Percentiles rank a stretch among this genome's conserved stretches.
These are phyloP conservation scores for Elgaria multicarinata DNA, from an alignment of 2,113 vertebrate species.

Conservation along the genomic window DNA sequence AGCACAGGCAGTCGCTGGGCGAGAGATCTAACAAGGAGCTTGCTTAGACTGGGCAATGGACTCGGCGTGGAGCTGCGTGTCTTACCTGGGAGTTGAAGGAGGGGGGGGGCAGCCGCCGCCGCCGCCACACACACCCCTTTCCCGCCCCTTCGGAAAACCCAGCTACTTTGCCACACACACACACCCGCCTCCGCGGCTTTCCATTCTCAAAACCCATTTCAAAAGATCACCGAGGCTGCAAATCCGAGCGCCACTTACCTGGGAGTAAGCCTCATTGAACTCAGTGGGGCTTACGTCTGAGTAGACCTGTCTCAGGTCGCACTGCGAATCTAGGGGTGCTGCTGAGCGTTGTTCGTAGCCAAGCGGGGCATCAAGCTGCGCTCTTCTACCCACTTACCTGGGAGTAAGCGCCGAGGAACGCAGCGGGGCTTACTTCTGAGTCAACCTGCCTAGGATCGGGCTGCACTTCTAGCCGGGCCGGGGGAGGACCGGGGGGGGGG, in stretches of 20 bases:
- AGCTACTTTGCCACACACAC: too few species aligned
- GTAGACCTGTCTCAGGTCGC: neutral
- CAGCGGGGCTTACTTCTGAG: neutral
- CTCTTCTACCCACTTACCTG: neutral
- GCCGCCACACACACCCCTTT: neutral
- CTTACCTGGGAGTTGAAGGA: neutral
- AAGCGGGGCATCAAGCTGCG: too few species aligned
- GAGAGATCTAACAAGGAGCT: too few species aligned
- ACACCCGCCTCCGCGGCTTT: neutral
- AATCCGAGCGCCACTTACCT: neutral
- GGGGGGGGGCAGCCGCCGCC: neutral
- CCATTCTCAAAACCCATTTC: neutral
- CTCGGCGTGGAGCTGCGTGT: neutral
- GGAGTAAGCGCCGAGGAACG: neutral
- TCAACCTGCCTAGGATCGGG: neutral
- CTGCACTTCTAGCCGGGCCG: neutral
- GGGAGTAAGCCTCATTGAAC: neutral
- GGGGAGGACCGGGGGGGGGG: neutral
- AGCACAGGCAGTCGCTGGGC: neutral
- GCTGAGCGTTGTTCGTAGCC: too few species aligned
- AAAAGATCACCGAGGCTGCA: neutral
- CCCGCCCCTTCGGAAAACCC: conserved; percentile 1
- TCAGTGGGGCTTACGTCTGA: neutral
- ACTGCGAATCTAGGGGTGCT: too few species aligned
- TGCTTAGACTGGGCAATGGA: too few species aligned